Conservation (phyloP, 2,888 invertebrate species). For the Lypha dubia region DNA sequence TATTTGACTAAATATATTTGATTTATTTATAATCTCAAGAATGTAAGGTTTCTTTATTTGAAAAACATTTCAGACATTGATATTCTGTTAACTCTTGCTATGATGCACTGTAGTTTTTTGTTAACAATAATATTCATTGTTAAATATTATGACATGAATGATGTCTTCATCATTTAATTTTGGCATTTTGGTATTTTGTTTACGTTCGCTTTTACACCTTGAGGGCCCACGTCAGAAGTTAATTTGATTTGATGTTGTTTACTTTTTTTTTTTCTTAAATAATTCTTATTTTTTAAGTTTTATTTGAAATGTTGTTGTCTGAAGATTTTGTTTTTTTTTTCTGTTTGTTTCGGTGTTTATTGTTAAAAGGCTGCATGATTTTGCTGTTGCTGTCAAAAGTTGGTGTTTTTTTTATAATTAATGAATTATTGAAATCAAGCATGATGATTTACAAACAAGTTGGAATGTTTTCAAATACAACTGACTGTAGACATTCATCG, state of each 20-base stretch:
- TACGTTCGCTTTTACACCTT: slow-evolving; percentile 43
- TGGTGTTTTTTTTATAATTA: slow-evolving; percentile 24
- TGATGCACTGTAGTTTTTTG: not conserved
- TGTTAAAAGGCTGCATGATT: slow-evolving; percentile 50
- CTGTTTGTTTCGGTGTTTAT: slow-evolving; percentile 1
- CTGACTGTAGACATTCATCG: not conserved
- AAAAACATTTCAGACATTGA: too few relatives aligned
- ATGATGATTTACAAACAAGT: slow-evolving; percentile 6
- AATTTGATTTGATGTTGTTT: slow-evolving; percentile 16
- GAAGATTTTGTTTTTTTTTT: slow-evolving; percentile 6
- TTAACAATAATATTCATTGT: slow-evolving; percentile 7
- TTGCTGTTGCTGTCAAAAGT: slow-evolving; percentile 44
- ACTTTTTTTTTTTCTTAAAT: slow-evolving; percentile 5
- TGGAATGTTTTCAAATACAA: not conserved
- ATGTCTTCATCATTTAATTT: slow-evolving; percentile 59
- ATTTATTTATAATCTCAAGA: too few relatives aligned
- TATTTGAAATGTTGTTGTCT: slow-evolving; percentile 6
- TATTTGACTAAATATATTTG: too few relatives aligned
- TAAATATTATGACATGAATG: slow-evolving; percentile 56
- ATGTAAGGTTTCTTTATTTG: too few relatives aligned
- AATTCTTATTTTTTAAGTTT: not conserved
- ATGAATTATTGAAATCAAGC: slow-evolving; percentile 40
- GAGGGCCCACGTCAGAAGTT: slow-evolving; percentile 42
- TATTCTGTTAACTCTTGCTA: not conserved
- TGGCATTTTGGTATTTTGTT: slow-evolving; percentile 49